Percentiles rank a stretch among this genome's conserved stretches.
phyloP scores from a whole-genome alignment of 2,113 vertebrate species.

The Chiloscyllium plagiosum region DNA sequence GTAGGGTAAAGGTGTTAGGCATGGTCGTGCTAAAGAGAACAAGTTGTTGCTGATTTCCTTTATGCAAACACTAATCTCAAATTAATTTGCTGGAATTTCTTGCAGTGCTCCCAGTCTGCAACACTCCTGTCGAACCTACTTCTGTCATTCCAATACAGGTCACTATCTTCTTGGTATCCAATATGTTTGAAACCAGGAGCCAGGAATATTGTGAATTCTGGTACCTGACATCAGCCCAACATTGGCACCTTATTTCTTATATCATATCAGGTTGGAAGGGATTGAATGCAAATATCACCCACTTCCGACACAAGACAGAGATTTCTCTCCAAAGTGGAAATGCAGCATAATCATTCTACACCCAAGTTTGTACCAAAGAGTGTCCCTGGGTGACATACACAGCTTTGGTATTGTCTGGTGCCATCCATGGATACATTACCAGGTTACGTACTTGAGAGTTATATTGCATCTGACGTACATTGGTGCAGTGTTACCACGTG shows the following conservation, averaged over 20 bases:
- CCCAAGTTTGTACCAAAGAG: background rate
- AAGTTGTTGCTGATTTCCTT: background rate
- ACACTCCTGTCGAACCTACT: background rate
- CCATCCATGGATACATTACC: no score
- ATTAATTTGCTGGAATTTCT: background rate
- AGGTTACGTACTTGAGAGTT: no score
- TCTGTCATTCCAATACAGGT: background rate
- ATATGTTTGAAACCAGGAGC: background rate
- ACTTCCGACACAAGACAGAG: background rate
- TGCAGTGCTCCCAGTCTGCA: background rate
- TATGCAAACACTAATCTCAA: background rate
- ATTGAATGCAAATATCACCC: background rate
- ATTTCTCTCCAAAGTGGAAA: background rate
- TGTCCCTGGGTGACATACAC: background rate
- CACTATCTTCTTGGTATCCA: background rate
- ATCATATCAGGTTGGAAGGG: background rate
- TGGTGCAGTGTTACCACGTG: no score
- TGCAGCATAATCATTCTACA: background rate
- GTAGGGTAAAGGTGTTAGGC: background rate
- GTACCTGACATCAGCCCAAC: background rate
- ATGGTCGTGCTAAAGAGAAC: background rate
- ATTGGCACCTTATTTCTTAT: background rate
- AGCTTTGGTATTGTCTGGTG: background rate
- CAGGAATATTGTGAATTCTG: background rate
- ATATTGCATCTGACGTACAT: no score